phyloP scores from a whole-genome alignment of 2,113 vertebrate species.

The Cygnus buccinator region DNA sequence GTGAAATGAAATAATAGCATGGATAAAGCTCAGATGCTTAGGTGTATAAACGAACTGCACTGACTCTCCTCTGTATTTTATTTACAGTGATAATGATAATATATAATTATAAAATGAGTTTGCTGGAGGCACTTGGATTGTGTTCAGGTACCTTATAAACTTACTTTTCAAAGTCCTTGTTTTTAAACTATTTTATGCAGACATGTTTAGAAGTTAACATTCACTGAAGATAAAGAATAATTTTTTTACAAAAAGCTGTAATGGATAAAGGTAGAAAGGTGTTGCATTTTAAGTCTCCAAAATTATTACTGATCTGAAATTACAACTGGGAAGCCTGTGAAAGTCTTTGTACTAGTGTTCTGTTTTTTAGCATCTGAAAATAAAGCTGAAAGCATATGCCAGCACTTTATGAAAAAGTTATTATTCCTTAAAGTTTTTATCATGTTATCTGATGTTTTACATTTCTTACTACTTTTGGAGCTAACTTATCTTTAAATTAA shows the following conservation, averaged over 20 bases:
- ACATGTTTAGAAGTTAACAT: not conserved
- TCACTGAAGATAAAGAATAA: not conserved
- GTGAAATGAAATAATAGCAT: not conserved
- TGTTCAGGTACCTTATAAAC: not conserved
- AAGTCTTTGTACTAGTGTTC: not conserved
- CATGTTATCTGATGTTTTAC: slow-evolving; percentile 63
- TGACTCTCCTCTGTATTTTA: not conserved
- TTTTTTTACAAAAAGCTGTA: not conserved
- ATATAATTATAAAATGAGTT: not conserved
- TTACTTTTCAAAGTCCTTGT: not conserved
- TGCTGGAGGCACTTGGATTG: not conserved
- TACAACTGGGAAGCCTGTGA: not conserved
- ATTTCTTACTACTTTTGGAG: slow-evolving; percentile 59
- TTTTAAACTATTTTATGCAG: not conserved
- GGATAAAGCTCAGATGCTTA: not conserved
- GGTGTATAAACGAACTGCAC: not conserved
- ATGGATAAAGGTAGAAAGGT: not conserved
- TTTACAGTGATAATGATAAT: not conserved
- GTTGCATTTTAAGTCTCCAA: not conserved
- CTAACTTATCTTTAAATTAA: slow-evolving; percentile 45
- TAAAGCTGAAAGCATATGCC: not conserved
- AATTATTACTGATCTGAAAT: not conserved
- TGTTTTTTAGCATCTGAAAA: not conserved
- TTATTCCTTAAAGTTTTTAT: slow-evolving; percentile 26
- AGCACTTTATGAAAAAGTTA: slow-evolving; percentile 45